Percentiles rank a stretch among this genome's conserved stretches.
Conservation (phyloP, 64 coral and sea anemone species). For the Montipora capricornis region DNA sequence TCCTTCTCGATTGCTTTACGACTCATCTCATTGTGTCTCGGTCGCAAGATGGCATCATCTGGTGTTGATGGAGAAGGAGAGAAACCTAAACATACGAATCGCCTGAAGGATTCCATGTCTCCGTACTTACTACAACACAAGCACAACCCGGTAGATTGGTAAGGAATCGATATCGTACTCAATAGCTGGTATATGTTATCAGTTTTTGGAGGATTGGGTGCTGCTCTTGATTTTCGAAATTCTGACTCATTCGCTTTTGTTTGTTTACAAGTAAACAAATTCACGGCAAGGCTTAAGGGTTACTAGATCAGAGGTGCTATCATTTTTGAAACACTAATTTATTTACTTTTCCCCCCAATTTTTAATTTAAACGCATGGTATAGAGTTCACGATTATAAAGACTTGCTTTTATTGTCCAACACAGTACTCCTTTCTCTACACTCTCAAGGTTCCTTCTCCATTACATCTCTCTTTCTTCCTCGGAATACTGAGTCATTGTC, state of each 20-base stretch:
- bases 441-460: too few relatives aligned
- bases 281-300: too few relatives aligned
- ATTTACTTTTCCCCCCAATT: too few relatives aligned
- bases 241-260: not conserved
- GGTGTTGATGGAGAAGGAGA: slow-evolving; percentile 30
- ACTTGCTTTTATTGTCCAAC: too few relatives aligned
- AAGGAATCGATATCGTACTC: not conserved
- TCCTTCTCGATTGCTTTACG: not conserved
- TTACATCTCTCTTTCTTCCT: too few relatives aligned
- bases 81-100: slow-evolving; percentile 81
- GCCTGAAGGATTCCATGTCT: slow-evolving; percentile 90
- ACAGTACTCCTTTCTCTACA: too few relatives aligned
- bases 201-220: not conserved
- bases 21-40: not conserved
- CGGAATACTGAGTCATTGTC: too few relatives aligned
- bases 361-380: too few relatives aligned
- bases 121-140: slow-evolving; percentile 97
- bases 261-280: too few relatives aligned
- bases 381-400: too few relatives aligned
- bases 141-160: slow-evolving; percentile 98
- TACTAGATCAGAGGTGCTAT: too few relatives aligned
- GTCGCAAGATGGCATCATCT: slow-evolving; percentile 59
- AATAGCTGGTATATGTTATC: not conserved
- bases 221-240: not conserved
- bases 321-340: too few relatives aligned